A percentile compares a stretch with the other conserved stretches of the same genome.
Evolutionary conservation across 2,113 vertebrate species (phyloP).

Genomic region (Talpa occidentalis): DNA sequence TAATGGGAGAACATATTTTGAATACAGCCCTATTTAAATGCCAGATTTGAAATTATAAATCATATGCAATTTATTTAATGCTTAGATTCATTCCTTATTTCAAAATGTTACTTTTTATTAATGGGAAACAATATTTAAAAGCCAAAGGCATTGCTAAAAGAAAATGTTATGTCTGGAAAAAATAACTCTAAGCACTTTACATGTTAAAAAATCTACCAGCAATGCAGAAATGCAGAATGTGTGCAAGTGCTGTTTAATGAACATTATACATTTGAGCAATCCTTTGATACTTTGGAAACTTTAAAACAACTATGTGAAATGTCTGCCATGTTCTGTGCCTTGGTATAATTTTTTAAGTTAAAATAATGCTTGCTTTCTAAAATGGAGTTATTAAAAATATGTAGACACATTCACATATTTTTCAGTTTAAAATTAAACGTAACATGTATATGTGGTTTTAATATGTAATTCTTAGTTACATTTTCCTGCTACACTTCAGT

Average conservation of each 20-base stretch:
- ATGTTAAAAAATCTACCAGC: constrained; percentile 46
- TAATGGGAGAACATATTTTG: constrained; percentile 71
- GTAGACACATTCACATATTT: not conserved
- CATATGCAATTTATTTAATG: constrained; percentile 64
- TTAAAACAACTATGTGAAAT: not conserved
- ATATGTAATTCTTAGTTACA: not conserved
- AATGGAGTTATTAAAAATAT: constrained; percentile 21
- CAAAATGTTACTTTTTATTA: constrained; percentile 75
- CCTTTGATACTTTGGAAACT: constrained; percentile 19
- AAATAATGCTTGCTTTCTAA: constrained; percentile 35
- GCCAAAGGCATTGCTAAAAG: constrained; percentile 52
- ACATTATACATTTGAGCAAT: constrained; percentile 11
- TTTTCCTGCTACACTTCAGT: not conserved
- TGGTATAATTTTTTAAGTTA: not conserved
- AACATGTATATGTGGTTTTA: not conserved
- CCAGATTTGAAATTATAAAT: constrained; percentile 69
- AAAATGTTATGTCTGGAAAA: constrained; percentile 58
- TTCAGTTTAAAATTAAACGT: constrained; percentile 2
- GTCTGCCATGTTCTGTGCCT: not conserved
- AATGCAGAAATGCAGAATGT: constrained; percentile 55
- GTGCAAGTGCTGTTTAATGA: not conserved
- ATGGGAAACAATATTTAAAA: constrained; percentile 69
- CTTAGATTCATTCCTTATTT: constrained; percentile 57
- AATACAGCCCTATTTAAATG: constrained; percentile 66
- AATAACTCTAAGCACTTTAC: constrained; percentile 39